Evolutionary conservation across 2,888 invertebrate genomes (phyloP), one percentile per base, ranked within the genome.

Genomic region (Boloria selene): DNA sequence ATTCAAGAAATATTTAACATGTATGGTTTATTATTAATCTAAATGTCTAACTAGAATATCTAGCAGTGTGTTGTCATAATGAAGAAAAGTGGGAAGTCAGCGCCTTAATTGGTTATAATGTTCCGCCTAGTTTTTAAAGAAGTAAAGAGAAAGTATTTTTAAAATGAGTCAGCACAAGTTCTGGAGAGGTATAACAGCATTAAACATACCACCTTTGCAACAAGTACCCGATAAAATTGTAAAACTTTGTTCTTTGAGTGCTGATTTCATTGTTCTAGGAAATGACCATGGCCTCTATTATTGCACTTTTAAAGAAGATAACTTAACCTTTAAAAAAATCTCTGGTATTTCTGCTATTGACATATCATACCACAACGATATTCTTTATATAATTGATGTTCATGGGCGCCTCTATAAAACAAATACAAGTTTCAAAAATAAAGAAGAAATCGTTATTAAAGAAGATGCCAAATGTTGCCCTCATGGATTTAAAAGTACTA

Each of bases 401-500:
- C 93, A 93, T 75, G 95, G 95, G 17, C 87, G 93, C 68, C 92
- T 95, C 26, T 93, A 93, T 74, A 94, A 93, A 82, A 86, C 93
- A 72, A 93, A 93, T 79, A 84, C 93, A 56, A 87, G 87, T 77
- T 88, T 95, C 75, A 93, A 91, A 78, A 82, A 90, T 67, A 84
- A 93, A 70, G 93, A 94, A 79, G 95, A 94, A 82, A 93, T 95
- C 64, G 77, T 93, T 63, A 88, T 95, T 31, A 92, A 93, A 72
- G 95, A 95, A 76, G 95, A 95, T 72, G 87, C 93, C 3, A 94
- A 93, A 79, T 93, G 92, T 77, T 95, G 95, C 75, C 92, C 92
- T 52, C 95, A 95, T 74, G 95, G 95, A 69, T 94, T 94, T 79
- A 94, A 93, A 76, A 93, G 93, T 74, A 93, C 93, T 62, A 93